phyloP scores from a whole-genome alignment of 2,888 invertebrate species.

The Nebria salina region DNA sequence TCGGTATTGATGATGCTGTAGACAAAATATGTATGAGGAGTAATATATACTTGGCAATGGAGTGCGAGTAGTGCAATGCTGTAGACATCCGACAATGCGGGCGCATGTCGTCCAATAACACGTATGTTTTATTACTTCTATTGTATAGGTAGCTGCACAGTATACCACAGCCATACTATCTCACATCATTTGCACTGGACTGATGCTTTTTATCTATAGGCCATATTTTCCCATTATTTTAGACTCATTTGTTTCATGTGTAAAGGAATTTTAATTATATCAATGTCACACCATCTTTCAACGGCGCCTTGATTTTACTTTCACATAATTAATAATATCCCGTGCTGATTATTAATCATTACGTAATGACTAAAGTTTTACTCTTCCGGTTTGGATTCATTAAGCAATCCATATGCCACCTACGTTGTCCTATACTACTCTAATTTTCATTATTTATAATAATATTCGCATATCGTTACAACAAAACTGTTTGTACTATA shows the following conservation, averaged over 20 bases:
- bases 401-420: constrained; percentile 18
- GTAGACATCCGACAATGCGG: not conserved
- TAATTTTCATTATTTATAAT: too few relatives aligned
- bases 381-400: constrained; percentile 28
- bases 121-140: not conserved
- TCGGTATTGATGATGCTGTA: constrained; percentile 43
- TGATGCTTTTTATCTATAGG: not conserved
- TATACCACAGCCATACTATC: not conserved
- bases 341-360: constrained; percentile 37
- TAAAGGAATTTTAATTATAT: constrained; percentile 31
- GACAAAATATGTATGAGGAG: constrained; percentile 34
- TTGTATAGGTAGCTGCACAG: not conserved
- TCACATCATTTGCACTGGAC: not conserved
- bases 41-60: constrained; percentile 13
- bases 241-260: not conserved
- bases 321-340: constrained; percentile 34
- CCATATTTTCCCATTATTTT: not conserved
- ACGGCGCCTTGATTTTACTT: constrained; percentile 19
- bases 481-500: too few relatives aligned
- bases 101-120: not conserved
- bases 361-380: constrained; percentile 38
- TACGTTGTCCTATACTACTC: constrained; percentile 1
- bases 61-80: not conserved
- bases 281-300: constrained; percentile 35
- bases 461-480: too few relatives aligned